Percentiles rank a stretch among this genome's conserved stretches.
Evolutionary conservation across 2,888 invertebrate genomes (phyloP).

Genomic region (Cheilosia urbana): DNA sequence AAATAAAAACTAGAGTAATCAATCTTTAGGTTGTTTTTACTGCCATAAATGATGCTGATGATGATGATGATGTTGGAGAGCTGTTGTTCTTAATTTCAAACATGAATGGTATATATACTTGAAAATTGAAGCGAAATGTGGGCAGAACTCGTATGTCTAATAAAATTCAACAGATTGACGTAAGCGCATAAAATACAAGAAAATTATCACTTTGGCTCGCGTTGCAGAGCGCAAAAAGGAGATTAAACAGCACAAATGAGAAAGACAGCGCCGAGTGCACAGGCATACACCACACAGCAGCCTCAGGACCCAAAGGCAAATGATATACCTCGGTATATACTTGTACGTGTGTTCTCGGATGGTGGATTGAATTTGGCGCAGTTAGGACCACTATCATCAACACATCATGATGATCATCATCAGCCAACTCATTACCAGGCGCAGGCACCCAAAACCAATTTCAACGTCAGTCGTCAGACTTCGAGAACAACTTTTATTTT

Average conservation of each 20-base stretch:
- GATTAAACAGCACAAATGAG: not conserved
- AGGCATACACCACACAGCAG: not conserved
- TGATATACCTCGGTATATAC: not conserved
- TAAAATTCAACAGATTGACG: conserved; percentile 20
- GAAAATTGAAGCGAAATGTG: not conserved
- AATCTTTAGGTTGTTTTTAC: conserved; percentile 2
- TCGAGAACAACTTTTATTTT: conserved; percentile 12
- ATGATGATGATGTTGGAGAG: not conserved
- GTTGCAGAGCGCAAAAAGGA: not conserved
- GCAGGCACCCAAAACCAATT: not conserved
- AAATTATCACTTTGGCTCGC: conserved; percentile 4
- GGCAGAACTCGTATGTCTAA: conserved; percentile 11
- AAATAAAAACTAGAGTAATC: not conserved
- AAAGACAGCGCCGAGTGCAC: not conserved
- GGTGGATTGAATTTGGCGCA: conserved; percentile 34
- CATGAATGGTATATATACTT: not conserved
- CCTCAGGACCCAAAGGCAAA: conserved; percentile 9
- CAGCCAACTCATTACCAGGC: conserved; percentile 22
- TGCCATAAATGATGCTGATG: not conserved
- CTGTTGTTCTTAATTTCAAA: not conserved
- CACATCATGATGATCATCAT: conserved; percentile 35
- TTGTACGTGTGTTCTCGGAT: not conserved
- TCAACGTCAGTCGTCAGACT: conserved; percentile 1
- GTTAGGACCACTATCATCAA: conserved; percentile 44
- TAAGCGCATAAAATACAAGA: conserved; percentile 11